Evolutionary conservation across 92 coral and sea anemone species (phyloP), one percentile per base, ranked within the genome.

Genomic region (Diadumene lineata): DNA sequence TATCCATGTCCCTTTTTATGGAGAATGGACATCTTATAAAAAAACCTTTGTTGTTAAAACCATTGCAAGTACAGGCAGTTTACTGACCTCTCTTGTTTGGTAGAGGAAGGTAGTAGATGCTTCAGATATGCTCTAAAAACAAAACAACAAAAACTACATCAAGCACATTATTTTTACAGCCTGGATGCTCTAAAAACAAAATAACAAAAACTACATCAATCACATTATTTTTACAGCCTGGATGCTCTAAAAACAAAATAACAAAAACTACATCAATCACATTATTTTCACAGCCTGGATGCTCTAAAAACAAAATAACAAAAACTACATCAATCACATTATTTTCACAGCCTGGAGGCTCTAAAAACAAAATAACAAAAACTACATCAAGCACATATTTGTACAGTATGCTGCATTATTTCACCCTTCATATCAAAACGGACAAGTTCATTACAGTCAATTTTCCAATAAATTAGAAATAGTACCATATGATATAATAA

Each of bases 91-190:
- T 89, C 88, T 74, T 79, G 84, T 63, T 88, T 79, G 55, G 87
- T 73, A 61, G 91, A 44, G 33, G 93, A 79, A 22, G 97, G 97
- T 56, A 80, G 84, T 53, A 92, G 68, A 25, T 72, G 34, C 68
- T 92, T 82, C 62, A 92, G 83, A 73, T 92, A 92, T 27, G 82
- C 93, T 43, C 97, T 92, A 60, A 18, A 64, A 74, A n/a, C 0
- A 55, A 31, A 78, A 78, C 21, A n/a, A n/a, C n/a, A n/a, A n/a
- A n/a, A n/a, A n/a, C n/a, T n/a, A n/a, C n/a, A 2, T 10, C 18
- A 62, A 2, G 1, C 9, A 1, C 24, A 62, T 46, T 24, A 61
- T 29, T 29, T 26, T 30, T 28, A 38, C 7, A 60, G 7, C 13
- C n/a, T n/a, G n/a, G n/a, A n/a, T n/a, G n/a, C n/a, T 50, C 21